Percentiles rank a stretch among this genome's conserved stretches.
Evolutionary conservation across 2,797 vertebrate genomes (phyloP).

Genomic region (Scleropages formosus): DNA sequence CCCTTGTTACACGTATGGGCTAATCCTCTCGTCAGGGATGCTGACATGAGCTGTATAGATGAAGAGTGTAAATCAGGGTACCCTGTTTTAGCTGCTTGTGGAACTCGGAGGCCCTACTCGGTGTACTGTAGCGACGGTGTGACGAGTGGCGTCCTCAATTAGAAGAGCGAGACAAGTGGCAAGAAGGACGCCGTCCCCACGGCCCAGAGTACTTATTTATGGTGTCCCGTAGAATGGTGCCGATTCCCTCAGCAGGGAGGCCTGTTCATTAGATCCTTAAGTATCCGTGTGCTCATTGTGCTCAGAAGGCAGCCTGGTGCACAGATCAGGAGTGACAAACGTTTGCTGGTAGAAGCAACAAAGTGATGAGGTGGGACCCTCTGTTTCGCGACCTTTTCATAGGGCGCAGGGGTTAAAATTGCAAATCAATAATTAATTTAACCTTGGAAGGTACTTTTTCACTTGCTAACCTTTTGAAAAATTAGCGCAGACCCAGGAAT

Average conservation of each 20-base stretch:
- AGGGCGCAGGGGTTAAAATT: neutral
- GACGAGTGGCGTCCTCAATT: conserved; percentile 26
- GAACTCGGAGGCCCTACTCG: too few relatives aligned
- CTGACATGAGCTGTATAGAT: too few relatives aligned
- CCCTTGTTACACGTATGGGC: too few relatives aligned
- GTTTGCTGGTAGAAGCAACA: neutral
- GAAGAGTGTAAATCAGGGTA: too few relatives aligned
- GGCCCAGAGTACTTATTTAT: conserved; percentile 24
- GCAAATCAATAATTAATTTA: too few relatives aligned
- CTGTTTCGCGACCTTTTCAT: neutral
- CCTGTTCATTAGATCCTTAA: conserved; percentile 7
- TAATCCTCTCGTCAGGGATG: too few relatives aligned
- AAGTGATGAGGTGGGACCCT: neutral
- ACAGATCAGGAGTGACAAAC: neutral
- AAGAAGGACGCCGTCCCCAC: neutral
- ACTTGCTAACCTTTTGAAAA: too few relatives aligned
- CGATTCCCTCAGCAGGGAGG: neutral
- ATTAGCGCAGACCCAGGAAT: too few relatives aligned
- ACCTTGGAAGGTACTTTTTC: too few relatives aligned
- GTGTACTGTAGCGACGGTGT: too few relatives aligned
- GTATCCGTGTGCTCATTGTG: neutral
- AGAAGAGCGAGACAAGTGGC: conserved; percentile 4
- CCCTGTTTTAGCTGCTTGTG: too few relatives aligned
- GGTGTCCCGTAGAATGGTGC: conserved; percentile 15
- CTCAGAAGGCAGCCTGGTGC: neutral